Conservation (phyloP, 2,888 invertebrate genomes). For the Aricia artaxerxes region DNA sequence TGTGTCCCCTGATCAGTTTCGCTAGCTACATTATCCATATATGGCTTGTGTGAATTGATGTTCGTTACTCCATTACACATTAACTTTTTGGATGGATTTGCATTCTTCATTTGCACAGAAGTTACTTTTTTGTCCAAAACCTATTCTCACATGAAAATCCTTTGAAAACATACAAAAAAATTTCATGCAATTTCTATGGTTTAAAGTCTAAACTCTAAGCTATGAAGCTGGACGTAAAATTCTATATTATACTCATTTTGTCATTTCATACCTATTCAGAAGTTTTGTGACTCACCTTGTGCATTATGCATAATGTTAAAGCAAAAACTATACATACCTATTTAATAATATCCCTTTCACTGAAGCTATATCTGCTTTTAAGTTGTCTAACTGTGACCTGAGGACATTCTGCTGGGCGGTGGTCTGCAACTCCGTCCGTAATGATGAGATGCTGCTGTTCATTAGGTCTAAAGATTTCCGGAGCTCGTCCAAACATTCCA, state of each 20-base stretch:
- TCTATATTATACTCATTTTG: no score
- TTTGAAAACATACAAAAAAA: no score
- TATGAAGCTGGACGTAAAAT: no score
- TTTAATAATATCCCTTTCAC: conserved; percentile 87
- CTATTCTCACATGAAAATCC: no score
- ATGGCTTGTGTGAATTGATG: neutral
- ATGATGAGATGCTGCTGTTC: conserved; percentile 82
- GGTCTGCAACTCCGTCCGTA: conserved; percentile 83
- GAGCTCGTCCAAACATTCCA: conserved; percentile 84
- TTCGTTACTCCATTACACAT: neutral
- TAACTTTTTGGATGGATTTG: neutral
- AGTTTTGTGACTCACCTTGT: no score
- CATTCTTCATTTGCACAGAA: no score
- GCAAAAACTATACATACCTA: conserved; percentile 68
- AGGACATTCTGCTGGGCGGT: conserved; percentile 71
- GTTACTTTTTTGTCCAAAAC: no score
- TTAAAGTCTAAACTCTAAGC: no score
- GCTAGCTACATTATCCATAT: no score
- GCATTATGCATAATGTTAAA: neutral
- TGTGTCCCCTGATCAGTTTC: no score
- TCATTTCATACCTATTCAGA: no score
- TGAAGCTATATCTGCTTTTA: conserved; percentile 85
- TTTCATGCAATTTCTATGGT: no score
- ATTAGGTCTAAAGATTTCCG: conserved; percentile 85
- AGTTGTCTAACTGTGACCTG: conserved; percentile 82